Conservation (phyloP, 2,113 vertebrate species). For the Prochilodus magdalenae region DNA sequence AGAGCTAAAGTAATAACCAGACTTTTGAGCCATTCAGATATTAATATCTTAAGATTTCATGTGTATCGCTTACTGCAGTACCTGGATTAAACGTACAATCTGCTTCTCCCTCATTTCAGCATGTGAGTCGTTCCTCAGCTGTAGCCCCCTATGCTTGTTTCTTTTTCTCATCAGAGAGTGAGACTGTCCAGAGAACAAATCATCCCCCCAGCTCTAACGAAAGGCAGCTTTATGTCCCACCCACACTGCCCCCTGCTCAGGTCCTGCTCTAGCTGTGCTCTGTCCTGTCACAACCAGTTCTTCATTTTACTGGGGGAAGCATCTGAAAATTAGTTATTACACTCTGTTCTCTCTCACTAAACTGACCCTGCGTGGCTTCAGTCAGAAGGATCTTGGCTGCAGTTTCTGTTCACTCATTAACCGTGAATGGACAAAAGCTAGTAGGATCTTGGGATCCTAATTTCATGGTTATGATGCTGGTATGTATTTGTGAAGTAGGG, state of each 20-base stretch:
- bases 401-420: background rate
- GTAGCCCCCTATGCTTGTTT: background rate
- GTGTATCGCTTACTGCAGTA: no score
- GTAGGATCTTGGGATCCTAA: background rate
- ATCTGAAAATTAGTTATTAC: background rate
- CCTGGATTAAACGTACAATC: background rate
- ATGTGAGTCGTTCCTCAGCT: background rate
- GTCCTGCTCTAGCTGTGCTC: background rate
- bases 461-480: no score
- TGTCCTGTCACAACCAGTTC: background rate
- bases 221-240: background rate
- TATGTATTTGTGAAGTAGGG: no score
- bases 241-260: background rate
- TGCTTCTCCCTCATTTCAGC: background rate
- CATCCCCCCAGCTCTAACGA: background rate
- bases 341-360: background rate
- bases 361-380: background rate
- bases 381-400: background rate
- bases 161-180: background rate
- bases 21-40: no score
- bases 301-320: background rate
- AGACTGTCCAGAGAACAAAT: conserved; percentile 1
- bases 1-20: no score
- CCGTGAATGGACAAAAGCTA: background rate
- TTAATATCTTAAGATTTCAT: no score